These are phyloP conservation scores for Pseudonaja textilis DNA, from an alignment of 2,113 vertebrate species.

Conservation along the genomic window DNA sequence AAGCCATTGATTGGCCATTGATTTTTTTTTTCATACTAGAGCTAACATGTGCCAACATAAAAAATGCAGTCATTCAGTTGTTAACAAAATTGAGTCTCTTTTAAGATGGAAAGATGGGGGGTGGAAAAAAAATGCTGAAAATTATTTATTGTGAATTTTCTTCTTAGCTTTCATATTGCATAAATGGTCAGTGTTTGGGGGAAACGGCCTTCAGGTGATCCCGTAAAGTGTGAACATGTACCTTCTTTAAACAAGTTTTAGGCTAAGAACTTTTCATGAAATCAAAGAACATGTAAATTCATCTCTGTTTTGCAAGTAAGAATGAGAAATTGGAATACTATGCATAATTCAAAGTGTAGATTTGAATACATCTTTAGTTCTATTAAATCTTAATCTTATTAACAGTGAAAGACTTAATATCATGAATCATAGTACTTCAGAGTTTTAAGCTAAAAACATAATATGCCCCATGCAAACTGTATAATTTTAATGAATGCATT, in stretches of 20 bases:
- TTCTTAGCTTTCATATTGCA: conserved; percentile 35
- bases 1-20: not conserved
- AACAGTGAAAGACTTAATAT: conserved; percentile 70
- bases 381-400: conserved; percentile 74
- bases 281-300: conserved; percentile 67
- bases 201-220: conserved; percentile 54
- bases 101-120: not conserved
- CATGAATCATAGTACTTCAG: conserved; percentile 72
- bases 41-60: not conserved
- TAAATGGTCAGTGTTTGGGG: conserved; percentile 46
- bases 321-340: conserved; percentile 63
- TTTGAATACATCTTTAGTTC: conserved; percentile 66
- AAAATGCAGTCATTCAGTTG: not conserved
- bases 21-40: not conserved
- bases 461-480: conserved; percentile 66
- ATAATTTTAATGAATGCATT: conserved; percentile 75
- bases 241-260: conserved; percentile 68
- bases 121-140: not conserved
- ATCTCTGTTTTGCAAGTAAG: conserved; percentile 60
- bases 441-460: conserved; percentile 66
- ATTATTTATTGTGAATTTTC: conserved; percentile 35
- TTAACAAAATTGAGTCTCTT: not conserved
- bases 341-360: conserved; percentile 66
- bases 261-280: conserved; percentile 56
- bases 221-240: conserved; percentile 64